These are phyloP conservation scores for Callosobruchus maculatus DNA, from an alignment of 2,888 invertebrate species.

Conservation along the genomic window DNA sequence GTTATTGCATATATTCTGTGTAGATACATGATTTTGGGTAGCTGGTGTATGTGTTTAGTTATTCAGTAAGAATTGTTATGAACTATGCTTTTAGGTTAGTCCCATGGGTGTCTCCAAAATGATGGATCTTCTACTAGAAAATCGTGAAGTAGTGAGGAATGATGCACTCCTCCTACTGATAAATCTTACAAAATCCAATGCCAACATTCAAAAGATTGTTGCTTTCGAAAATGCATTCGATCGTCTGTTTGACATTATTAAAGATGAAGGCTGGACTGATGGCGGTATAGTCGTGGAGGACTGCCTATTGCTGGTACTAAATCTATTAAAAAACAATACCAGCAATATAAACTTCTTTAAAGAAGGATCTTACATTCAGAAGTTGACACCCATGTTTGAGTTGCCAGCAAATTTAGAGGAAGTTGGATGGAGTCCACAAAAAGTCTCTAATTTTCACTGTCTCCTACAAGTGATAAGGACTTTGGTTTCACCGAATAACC, in stretches of 20 bases:
- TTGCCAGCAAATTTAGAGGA: constrained; percentile 70
- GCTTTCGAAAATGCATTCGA: constrained; percentile 99
- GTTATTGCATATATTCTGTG: too few species aligned
- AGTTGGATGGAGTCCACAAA: constrained; percentile 86
- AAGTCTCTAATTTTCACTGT: constrained; percentile 90
- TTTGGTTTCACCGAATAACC: constrained; percentile 90
- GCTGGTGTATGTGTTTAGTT: too few species aligned
- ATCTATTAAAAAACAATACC: constrained; percentile 89
- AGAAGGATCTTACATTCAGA: constrained; percentile 94
- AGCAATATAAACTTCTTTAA: constrained; percentile 99
- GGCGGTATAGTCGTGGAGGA: constrained; percentile 99
- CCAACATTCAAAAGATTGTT: constrained; percentile 97
- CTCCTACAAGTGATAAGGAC: constrained; percentile 87
- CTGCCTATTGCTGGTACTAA: constrained; percentile 88
- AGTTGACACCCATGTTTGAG: constrained; percentile 83
- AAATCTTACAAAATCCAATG: constrained; percentile 90
- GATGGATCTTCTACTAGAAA: constrained; percentile 93
- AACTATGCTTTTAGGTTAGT: constrained; percentile 46
- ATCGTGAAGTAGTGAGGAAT: constrained; percentile 91
- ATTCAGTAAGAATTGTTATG: too few species aligned
- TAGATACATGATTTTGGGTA: too few species aligned
- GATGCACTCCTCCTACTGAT: constrained; percentile 89
- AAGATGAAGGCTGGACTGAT: constrained; percentile 69
- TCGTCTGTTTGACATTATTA: constrained; percentile 87
- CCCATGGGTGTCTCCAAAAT: constrained; percentile 97